Conservation (phyloP, 1,140 invertebrate genomes). For the Chlorops oryzae region DNA sequence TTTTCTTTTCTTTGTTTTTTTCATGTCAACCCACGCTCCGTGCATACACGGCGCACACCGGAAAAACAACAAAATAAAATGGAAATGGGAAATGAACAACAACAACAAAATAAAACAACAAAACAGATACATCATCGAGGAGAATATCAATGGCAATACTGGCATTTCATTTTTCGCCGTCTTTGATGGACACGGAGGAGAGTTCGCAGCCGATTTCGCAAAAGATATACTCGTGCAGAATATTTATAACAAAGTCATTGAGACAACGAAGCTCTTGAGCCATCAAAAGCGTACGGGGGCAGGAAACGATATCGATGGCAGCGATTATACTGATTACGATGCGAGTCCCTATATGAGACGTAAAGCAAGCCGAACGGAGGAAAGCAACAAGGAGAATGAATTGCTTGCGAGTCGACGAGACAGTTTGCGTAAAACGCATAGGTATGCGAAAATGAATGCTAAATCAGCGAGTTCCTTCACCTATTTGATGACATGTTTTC, state of each 20-base stretch:
- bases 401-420: slow-evolving; percentile 27
- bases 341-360: slow-evolving; percentile 37
- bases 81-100: too few species aligned
- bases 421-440: slow-evolving; percentile 35
- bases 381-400: slow-evolving; percentile 40
- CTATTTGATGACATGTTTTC: not conserved
- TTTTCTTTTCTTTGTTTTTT: too few species aligned
- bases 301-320: slow-evolving; percentile 13
- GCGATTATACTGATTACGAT: slow-evolving; percentile 24
- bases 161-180: slow-evolving; percentile 82
- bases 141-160: slow-evolving; percentile 63
- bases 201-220: slow-evolving; percentile 88
- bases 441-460: slow-evolving; percentile 19
- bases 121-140: slow-evolving; percentile 67
- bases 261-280: slow-evolving; percentile 62
- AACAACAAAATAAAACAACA: too few species aligned
- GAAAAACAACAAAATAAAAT: too few species aligned
- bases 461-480: not conserved
- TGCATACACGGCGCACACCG: too few species aligned
- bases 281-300: slow-evolving; percentile 4
- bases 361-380: slow-evolving; percentile 31
- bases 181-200: slow-evolving; percentile 92
- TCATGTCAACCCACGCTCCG: too few species aligned
- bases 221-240: slow-evolving; percentile 73
- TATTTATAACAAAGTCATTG: slow-evolving; percentile 66